Evolutionary conservation across 2,888 invertebrate species (phyloP).

Genomic region (Dilophus febrilis): DNA sequence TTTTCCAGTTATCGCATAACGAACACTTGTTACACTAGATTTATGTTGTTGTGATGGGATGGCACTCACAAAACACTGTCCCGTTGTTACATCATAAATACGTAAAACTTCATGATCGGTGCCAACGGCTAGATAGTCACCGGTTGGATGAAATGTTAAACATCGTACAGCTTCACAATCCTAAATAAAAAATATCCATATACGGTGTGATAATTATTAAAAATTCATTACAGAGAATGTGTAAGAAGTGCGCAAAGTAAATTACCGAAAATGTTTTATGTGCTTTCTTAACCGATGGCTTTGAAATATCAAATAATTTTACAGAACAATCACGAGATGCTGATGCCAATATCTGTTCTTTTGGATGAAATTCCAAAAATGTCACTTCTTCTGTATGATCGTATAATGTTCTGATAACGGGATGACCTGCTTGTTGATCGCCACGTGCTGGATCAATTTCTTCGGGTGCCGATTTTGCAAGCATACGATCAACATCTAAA

Average conservation of each 20-base stretch:
- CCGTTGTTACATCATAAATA: conserved; percentile 86
- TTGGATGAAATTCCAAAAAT: conserved; percentile 90
- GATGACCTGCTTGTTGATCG: conserved; percentile 86
- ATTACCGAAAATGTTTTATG: conserved; percentile 69
- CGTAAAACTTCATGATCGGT: conserved; percentile 82
- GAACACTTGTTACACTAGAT: conserved; percentile 55
- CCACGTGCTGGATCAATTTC: conserved; percentile 68
- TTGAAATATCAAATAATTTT: conserved; percentile 94
- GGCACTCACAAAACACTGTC: conserved; percentile 88
- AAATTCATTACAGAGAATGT: no score
- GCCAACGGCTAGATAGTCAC: conserved; percentile 86
- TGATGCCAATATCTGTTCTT: conserved; percentile 84
- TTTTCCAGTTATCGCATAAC: conserved; percentile 35
- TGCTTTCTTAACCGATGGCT: conserved; percentile 96
- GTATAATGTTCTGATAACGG: conserved; percentile 84
- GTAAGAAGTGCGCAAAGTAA: not conserved
- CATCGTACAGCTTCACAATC: conserved; percentile 84
- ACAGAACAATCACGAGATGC: conserved; percentile 89
- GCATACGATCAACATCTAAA: conserved; percentile 95
- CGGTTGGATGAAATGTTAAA: conserved; percentile 87
- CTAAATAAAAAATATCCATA: not conserved
- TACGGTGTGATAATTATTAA: conserved; percentile 25
- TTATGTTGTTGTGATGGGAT: conserved; percentile 76
- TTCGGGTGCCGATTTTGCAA: conserved; percentile 92
- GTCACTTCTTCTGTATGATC: conserved; percentile 98